phyloP scores from a whole-genome alignment of 2,797 vertebrate species.

The Phataginus tetradactyla region DNA sequence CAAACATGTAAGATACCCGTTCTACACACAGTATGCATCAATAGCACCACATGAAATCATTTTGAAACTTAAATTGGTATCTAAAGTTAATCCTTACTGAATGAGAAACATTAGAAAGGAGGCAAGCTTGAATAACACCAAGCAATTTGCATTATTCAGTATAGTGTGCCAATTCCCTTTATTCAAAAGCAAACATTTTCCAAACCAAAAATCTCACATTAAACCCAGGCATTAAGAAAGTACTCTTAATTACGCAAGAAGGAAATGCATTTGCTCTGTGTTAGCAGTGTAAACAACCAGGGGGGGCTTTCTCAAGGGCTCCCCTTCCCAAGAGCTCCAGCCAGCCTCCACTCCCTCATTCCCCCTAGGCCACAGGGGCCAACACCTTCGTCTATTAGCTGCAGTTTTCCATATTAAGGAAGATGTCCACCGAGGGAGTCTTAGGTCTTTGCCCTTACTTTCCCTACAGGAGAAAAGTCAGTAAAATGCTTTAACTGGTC shows the following conservation, averaged over 20 bases:
- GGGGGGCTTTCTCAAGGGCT: background rate
- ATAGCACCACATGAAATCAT: background rate
- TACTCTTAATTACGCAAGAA: constrained; percentile 5
- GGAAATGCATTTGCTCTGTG: constrained; percentile 41
- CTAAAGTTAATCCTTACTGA: constrained; percentile 61
- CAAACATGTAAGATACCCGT: background rate
- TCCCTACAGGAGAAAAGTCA: background rate
- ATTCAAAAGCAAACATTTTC: constrained; percentile 65
- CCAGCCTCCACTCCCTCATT: background rate
- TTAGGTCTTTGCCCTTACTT: background rate
- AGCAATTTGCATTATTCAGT: constrained; percentile 53
- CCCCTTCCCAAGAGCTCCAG: background rate
- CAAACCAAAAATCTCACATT: constrained; percentile 48
- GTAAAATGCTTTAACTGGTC: background rate
- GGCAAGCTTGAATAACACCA: background rate
- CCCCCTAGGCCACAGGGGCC: background rate
- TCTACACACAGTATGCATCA: background rate
- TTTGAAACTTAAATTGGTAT: constrained; percentile 31
- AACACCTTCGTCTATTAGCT: background rate
- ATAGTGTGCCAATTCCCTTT: constrained; percentile 44
- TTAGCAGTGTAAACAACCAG: background rate
- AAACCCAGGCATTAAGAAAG: constrained; percentile 35
- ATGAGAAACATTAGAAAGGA: constrained; percentile 54
- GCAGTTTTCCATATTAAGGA: background rate
- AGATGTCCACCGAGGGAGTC: background rate